phyloP scores from a whole-genome alignment of 2,888 invertebrate genomes.

The Zygogramma bicolorata region DNA sequence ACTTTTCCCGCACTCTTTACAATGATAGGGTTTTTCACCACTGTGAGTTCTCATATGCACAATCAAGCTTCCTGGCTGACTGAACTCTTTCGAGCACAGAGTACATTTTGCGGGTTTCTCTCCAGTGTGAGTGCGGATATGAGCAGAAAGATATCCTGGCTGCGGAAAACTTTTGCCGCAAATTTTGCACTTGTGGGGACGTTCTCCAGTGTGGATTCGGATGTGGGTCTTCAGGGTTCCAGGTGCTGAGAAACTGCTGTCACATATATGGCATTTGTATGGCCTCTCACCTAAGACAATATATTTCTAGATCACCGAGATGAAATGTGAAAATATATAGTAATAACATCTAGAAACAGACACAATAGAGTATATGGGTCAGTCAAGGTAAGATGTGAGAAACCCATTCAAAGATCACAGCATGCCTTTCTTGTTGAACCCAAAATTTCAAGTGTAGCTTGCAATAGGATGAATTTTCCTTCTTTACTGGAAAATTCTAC shows the following conservation, averaged over 20 bases:
- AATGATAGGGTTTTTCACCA: slow-evolving; percentile 58
- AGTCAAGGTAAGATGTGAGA: no score
- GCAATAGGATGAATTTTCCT: no score
- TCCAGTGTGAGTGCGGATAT: slow-evolving; percentile 57
- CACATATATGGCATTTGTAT: background rate
- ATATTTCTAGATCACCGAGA: no score
- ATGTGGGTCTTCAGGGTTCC: background rate
- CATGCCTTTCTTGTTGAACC: no score
- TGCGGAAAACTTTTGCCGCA: slow-evolving; percentile 57
- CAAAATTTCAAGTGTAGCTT: no score
- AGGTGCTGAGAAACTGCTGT: background rate
- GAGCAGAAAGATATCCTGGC: slow-evolving; percentile 55
- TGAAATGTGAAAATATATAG: no score
- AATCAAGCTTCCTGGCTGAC: slow-evolving; percentile 57
- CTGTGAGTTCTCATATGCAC: slow-evolving; percentile 58
- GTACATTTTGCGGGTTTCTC: slow-evolving; percentile 57
- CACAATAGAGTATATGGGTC: no score
- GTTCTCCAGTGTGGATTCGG: background rate
- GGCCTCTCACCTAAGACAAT: background rate
- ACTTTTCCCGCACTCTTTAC: slow-evolving; percentile 56
- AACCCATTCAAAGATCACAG: no score
- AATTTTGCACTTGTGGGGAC: slow-evolving; percentile 39
- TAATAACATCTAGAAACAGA: no score
- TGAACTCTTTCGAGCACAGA: slow-evolving; percentile 47
- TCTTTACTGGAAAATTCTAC: no score